Conservation (phyloP, 2,888 invertebrate genomes). For the Machimus rusticus region DNA sequence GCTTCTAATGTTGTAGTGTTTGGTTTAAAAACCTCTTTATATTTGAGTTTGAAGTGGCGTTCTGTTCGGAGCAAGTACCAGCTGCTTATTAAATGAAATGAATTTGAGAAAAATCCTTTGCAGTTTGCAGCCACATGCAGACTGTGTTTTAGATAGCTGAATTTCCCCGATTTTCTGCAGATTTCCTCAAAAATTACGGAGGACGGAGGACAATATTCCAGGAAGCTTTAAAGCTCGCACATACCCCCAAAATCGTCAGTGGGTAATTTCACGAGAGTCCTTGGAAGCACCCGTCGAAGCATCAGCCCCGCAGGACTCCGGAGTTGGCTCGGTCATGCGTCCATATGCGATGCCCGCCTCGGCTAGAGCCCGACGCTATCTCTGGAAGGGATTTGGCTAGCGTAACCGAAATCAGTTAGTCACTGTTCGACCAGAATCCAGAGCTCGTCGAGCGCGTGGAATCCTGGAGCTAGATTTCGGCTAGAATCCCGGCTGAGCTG, state of each 20-base stretch:
- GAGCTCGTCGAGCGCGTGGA: slow-evolving; percentile 11
- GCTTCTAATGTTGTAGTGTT: background rate
- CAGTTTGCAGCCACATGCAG: no score
- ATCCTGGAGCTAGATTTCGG: background rate
- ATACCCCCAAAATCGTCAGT: background rate
- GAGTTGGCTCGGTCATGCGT: slow-evolving; percentile 11
- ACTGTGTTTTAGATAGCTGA: background rate
- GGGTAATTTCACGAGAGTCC: background rate
- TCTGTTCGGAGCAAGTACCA: background rate
- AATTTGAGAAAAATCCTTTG: background rate
- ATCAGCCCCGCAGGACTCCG: background rate
- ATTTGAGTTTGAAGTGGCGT: background rate
- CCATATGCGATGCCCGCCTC: slow-evolving; percentile 11
- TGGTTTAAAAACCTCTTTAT: background rate
- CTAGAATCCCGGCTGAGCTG: background rate
- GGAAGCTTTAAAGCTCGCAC: background rate
- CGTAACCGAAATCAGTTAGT: slow-evolving; percentile 31
- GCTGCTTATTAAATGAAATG: background rate
- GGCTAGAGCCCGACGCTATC: background rate
- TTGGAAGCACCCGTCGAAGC: slow-evolving; percentile 12
- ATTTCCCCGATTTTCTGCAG: background rate
- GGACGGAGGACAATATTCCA: background rate
- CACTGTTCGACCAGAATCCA: slow-evolving; percentile 16
- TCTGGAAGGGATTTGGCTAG: background rate
- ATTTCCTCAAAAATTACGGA: background rate